Base-by-base conservation (phyloP, 2,797 vertebrate species). In the Vultur gryphus region DNA sequence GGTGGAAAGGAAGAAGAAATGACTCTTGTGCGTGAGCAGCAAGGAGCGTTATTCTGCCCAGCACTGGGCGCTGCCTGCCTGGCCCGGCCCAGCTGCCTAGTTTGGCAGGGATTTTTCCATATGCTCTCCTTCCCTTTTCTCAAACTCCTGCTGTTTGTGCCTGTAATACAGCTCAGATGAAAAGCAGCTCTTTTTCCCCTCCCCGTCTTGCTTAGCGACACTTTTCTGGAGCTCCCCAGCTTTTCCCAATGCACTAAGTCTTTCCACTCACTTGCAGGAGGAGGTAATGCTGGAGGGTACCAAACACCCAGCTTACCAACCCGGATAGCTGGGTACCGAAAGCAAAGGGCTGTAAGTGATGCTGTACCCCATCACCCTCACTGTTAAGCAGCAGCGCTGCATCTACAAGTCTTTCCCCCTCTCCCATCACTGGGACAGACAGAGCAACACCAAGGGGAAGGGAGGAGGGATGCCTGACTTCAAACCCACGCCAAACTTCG, bases 241-340 rank as follows among this genome's bases (percentile, higher is more conserved):
- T 76, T 94, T 85, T 65, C 66, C 82, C 72, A 18, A 0, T 0
- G 26, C 11, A 0, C 44, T 35, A 1, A 67, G 19, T 44, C 46
- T 39, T 65, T n/a, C 71, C 18, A 7, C 5, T 18, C 1, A 0
- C 72, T 33, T 21, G 54, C 35, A 31, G 69, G 48, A 65, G 79
- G 48, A 62, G 43, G 25, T 11, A 26, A 24, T 31, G 39, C 61
- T 18, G 41, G 48, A 29, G 52, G 28, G 33, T 5, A 20, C n/a
- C 46, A 16, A 24, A n/a, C 69, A 9, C 28, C 5, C 35, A 17
- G 43, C 18, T 43, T 16, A 13, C 29, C 4, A 1, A 16, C 54
- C 26, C 2, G 0, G 5, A 2, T 1, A 54, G 7, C 1, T 6
- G 16, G 33, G 29, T 33, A 10, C 51, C 3, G 1, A 19, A 75